Percentiles rank a stretch among this genome's conserved stretches.
Conservation (phyloP, 2,113 vertebrate species). For the Orthochromis malagaraziensis region DNA sequence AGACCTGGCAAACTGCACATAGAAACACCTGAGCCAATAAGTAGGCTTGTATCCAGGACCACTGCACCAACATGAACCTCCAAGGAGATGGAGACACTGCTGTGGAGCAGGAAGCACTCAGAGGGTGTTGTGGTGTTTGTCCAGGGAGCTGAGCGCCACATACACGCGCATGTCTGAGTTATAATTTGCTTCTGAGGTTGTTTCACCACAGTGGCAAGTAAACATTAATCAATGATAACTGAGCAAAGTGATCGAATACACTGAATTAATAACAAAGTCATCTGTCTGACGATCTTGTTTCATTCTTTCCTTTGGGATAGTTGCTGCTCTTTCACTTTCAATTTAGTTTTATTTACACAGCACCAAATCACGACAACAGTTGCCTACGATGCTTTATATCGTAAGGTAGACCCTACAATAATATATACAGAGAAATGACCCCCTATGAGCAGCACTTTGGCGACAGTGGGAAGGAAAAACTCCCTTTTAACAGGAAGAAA, state of each 20-base stretch:
- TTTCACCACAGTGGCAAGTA: neutral
- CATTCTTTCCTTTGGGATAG: neutral
- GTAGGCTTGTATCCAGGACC: rapidly evolving
- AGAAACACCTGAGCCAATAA: neutral
- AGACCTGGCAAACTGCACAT: neutral
- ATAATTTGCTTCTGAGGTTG: neutral
- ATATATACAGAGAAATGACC: neutral
- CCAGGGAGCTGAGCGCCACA: neutral
- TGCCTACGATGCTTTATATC: rapidly evolving
- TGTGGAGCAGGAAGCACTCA: neutral
- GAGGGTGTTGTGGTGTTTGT: neutral
- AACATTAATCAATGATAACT: neutral
- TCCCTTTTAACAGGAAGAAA: neutral
- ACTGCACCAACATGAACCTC: neutral
- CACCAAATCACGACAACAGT: neutral
- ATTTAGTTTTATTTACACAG: rapidly evolving
- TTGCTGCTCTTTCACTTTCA: neutral
- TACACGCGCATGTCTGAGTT: rapidly evolving
- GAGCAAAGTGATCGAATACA: neutral
- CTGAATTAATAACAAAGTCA: neutral
- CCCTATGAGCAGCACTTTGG: neutral
- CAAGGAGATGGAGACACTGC: neutral
- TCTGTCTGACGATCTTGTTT: rapidly evolving
- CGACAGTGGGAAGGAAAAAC: neutral
- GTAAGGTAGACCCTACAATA: neutral